Evolutionary conservation across 2,113 vertebrate species (phyloP).

Genomic region (Mugil cephalus): DNA sequence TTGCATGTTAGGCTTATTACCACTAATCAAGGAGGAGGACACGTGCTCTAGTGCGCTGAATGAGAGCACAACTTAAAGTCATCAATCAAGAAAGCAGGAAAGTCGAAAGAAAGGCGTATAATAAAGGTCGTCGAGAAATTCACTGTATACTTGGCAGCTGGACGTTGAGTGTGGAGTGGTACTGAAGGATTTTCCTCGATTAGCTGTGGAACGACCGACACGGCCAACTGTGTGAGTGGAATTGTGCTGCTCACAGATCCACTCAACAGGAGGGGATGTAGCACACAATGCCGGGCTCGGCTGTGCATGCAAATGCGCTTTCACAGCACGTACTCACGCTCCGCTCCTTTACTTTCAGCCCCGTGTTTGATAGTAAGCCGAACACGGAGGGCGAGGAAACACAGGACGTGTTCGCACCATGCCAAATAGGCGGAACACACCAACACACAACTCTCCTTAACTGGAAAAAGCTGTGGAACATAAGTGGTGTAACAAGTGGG

Average conservation of each 20-base stretch:
- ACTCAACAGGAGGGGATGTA: neutral
- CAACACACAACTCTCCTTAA: neutral
- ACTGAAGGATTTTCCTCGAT: neutral
- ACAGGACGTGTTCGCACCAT: too few species aligned
- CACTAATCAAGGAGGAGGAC: neutral
- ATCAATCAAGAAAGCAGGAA: neutral
- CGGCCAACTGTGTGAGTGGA: neutral
- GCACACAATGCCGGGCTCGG: neutral
- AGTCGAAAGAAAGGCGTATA: neutral
- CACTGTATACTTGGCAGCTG: neutral
- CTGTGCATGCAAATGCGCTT: neutral
- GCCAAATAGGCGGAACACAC: neutral
- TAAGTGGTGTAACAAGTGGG: neutral
- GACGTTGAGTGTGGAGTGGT: neutral
- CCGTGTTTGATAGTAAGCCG: neutral
- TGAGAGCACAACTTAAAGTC: neutral
- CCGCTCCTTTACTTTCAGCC: neutral
- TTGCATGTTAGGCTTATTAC: neutral
- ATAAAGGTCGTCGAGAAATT: neutral
- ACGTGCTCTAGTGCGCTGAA: neutral
- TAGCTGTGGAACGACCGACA: neutral
- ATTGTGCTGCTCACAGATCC: neutral
- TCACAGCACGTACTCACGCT: neutral
- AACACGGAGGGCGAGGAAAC: neutral
- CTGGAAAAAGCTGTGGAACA: neutral